A percentile compares a stretch with the other conserved stretches of the same genome.
Conservation (phyloP, 2,888 invertebrate species). For the Scaptomyza caliginosa region DNA sequence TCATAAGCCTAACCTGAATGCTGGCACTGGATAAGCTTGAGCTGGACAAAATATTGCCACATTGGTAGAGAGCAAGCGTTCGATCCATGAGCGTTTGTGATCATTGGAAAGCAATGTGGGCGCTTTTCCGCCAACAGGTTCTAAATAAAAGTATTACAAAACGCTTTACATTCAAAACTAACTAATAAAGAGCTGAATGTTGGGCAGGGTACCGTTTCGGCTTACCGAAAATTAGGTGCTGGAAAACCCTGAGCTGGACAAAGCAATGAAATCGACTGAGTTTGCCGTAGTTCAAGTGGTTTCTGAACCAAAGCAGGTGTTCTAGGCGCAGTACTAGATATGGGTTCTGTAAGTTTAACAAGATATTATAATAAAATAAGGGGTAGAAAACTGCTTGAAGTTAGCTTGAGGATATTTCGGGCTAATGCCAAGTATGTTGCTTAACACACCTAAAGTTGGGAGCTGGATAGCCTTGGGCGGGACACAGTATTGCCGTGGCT, state of each 20-base stretch:
- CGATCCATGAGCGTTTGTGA: constrained; percentile 85
- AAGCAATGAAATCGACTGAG: constrained; percentile 84
- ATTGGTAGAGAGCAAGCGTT: constrained; percentile 87
- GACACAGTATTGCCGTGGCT: constrained; percentile 88
- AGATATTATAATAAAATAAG: neutral
- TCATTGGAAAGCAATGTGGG: constrained; percentile 86
- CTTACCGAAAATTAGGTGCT: constrained; percentile 89
- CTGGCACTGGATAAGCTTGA: constrained; percentile 90
- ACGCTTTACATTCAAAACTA: no score
- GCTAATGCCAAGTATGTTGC: neutral
- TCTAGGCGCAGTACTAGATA: constrained; percentile 84
- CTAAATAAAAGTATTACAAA: constrained; percentile 30
- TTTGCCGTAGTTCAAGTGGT: constrained; percentile 75
- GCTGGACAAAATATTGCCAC: constrained; percentile 90
- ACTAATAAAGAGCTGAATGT: constrained; percentile 82
- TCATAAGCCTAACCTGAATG: constrained; percentile 85
- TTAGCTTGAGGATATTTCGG: constrained; percentile 29
- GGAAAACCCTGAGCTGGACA: constrained; percentile 92
- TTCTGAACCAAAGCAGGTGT: constrained; percentile 84
- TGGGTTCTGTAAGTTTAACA: constrained; percentile 42
- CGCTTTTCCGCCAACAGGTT: constrained; percentile 83
- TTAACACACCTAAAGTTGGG: constrained; percentile 87
- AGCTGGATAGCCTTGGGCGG: constrained; percentile 90
- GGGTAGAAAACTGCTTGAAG: constrained; percentile 28
- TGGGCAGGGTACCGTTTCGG: constrained; percentile 17